phyloP scores from a whole-genome alignment of 1,140 invertebrate species.

The Centruroides sculpturatus region DNA sequence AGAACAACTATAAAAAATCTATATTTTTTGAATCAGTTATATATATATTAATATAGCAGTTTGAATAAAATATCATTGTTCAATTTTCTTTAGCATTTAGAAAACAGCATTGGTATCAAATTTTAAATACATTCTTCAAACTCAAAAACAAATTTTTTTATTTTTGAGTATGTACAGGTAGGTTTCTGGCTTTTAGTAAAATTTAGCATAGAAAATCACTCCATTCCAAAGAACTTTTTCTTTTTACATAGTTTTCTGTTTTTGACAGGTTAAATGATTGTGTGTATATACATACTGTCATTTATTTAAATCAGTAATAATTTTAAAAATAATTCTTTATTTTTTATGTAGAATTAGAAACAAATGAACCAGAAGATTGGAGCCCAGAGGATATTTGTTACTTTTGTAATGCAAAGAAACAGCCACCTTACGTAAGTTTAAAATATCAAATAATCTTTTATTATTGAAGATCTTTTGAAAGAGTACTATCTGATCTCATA shows the following conservation, averaged over 20 bases:
- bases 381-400: slow-evolving; percentile 68
- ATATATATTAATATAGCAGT: too few species aligned
- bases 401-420: slow-evolving; percentile 59
- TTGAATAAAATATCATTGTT: too few species aligned
- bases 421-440: slow-evolving; percentile 16
- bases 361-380: slow-evolving; percentile 47
- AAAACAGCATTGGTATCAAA: too few species aligned
- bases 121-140: too few species aligned
- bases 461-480: neutral
- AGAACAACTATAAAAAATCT: too few species aligned
- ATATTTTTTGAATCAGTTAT: too few species aligned
- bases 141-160: too few species aligned
- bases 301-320: neutral
- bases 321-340: slow-evolving; percentile 1
- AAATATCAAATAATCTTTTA: neutral
- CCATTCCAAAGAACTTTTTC: neutral
- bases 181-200: too few species aligned
- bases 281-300: neutral
- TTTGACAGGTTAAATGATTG: neutral
- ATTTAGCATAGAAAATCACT: neutral
- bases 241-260: neutral
- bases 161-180: too few species aligned
- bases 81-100: too few species aligned
- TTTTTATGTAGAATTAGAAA: slow-evolving; percentile 23
- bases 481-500: too few species aligned